Conservation (phyloP, 2,797 vertebrate species). For the Myripristis jacobus region DNA sequence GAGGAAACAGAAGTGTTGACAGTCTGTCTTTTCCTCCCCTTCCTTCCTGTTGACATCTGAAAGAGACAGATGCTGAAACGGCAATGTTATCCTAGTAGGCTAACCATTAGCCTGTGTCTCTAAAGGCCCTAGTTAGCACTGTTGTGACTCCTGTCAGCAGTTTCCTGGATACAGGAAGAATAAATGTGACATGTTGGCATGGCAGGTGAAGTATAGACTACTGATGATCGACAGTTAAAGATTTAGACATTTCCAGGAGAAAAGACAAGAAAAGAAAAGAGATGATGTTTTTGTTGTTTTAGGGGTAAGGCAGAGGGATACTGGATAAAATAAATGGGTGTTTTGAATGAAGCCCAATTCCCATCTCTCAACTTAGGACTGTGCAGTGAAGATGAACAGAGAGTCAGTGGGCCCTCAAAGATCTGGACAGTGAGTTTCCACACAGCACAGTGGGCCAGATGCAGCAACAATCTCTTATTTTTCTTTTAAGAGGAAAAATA, state of each 20-base stretch:
- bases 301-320: background rate
- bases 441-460: constrained; percentile 55
- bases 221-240: too few relatives aligned
- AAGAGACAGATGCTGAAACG: constrained; percentile 47
- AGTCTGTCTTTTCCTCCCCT: constrained; percentile 36
- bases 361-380: constrained; percentile 13
- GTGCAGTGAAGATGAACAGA: constrained; percentile 66
- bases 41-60: constrained; percentile 54
- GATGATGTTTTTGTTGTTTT: background rate
- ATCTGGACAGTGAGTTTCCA: constrained; percentile 65
- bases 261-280: background rate
- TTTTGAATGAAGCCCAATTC: background rate
- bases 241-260: too few relatives aligned
- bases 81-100: constrained; percentile 40
- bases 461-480: too few relatives aligned
- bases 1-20: constrained; percentile 2
- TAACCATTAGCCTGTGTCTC: constrained; percentile 69
- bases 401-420: constrained; percentile 62
- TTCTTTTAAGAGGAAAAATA: too few relatives aligned
- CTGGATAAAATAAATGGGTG: background rate
- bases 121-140: constrained; percentile 61
- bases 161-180: constrained; percentile 61
- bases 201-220: background rate
- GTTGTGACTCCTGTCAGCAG: constrained; percentile 62
- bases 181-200: constrained; percentile 16